These are phyloP conservation scores for Apodemia duryi DNA, from an alignment of 2,888 invertebrate genomes.

Conservation along the genomic window DNA sequence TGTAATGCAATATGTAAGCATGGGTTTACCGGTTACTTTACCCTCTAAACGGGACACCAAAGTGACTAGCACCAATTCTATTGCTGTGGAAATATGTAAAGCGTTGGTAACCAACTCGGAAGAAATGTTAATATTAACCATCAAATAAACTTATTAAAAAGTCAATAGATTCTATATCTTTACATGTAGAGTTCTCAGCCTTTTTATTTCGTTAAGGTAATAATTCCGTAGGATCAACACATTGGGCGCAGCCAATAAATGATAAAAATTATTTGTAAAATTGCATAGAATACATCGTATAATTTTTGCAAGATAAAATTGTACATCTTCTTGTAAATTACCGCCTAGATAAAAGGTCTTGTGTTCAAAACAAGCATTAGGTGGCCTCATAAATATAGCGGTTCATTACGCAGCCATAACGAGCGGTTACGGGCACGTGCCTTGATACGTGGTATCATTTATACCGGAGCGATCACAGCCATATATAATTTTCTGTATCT, in stretches of 20 bases:
- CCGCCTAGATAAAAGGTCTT: slow-evolving; percentile 35
- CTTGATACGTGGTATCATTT: slow-evolving; percentile 23
- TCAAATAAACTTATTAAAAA: too few relatives aligned
- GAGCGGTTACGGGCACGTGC: slow-evolving; percentile 53
- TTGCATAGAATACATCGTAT: slow-evolving; percentile 13
- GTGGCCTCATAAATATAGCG: slow-evolving; percentile 58
- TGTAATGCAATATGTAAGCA: too few relatives aligned
- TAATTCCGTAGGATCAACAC: too few relatives aligned
- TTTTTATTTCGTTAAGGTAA: too few relatives aligned
- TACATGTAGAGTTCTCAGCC: too few relatives aligned
- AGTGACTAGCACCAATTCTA: too few relatives aligned
- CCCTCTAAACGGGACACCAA: too few relatives aligned
- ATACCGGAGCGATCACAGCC: slow-evolving; percentile 18
- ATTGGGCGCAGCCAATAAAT: not conserved
- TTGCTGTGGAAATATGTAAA: too few relatives aligned
- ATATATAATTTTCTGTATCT: slow-evolving; percentile 9
- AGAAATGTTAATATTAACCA: too few relatives aligned
- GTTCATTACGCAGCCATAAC: slow-evolving; percentile 61
- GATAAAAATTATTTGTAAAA: slow-evolving; percentile 18
- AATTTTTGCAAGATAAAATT: slow-evolving; percentile 19
- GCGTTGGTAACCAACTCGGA: too few relatives aligned
- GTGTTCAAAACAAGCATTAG: slow-evolving; percentile 42
- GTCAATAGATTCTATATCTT: too few relatives aligned
- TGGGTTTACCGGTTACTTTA: too few relatives aligned
- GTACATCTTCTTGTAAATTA: slow-evolving; percentile 33